These are phyloP conservation scores for Anolis apletophallus DNA, from an alignment of 2,797 vertebrate species.

Conservation along the genomic window DNA sequence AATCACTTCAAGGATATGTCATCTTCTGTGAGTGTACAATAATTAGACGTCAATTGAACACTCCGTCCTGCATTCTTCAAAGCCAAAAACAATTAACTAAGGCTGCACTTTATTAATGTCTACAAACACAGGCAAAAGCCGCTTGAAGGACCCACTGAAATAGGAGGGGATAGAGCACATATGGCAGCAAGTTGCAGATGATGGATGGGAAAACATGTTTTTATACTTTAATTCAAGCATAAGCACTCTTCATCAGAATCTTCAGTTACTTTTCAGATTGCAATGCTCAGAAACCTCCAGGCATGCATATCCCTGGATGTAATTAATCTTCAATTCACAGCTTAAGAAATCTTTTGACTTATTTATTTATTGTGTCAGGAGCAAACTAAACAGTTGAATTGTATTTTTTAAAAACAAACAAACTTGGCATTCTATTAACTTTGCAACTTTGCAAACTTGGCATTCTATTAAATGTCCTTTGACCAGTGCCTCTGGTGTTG, in stretches of 20 bases:
- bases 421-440: too few relatives aligned
- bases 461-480: too few relatives aligned
- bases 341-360: too few relatives aligned
- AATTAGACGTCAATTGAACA: neutral
- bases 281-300: neutral
- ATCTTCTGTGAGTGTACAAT: neutral
- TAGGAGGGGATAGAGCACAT: neutral
- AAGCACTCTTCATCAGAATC: neutral
- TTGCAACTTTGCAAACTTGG: too few relatives aligned
- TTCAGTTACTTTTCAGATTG: neutral
- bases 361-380: too few relatives aligned
- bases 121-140: constrained; percentile 17
- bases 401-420: too few relatives aligned
- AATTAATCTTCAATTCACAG: too few relatives aligned
- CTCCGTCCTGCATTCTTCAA: neutral
- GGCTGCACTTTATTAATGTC: neutral
- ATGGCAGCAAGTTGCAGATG: neutral
- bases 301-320: neutral
- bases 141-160: neutral
- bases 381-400: too few relatives aligned
- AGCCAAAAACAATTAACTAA: constrained; percentile 18
- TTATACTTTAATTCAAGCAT: neutral
- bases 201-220: neutral
- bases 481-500: too few relatives aligned
- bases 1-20: constrained; percentile 6